Evolutionary conservation across 2,797 vertebrate genomes (phyloP).

Genomic region (Enteromius argenteus): DNA sequence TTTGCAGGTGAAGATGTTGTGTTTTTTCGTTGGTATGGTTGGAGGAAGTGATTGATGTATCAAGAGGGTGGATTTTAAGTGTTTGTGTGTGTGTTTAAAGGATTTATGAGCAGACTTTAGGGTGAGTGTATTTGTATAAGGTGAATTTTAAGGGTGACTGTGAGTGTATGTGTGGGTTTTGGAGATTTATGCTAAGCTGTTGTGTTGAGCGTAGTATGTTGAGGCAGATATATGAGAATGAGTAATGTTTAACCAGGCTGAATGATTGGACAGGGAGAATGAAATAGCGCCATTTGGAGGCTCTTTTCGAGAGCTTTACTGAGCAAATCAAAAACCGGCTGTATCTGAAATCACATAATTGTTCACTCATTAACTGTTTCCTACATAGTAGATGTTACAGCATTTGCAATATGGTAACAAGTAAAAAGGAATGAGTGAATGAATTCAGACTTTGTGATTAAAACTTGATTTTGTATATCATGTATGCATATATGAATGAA

Average conservation of each 20-base stretch:
- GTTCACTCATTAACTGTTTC: not conserved
- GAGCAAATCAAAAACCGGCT: constrained; percentile 3
- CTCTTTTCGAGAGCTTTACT: constrained; percentile 13
- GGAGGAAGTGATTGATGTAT: constrained; percentile 21
- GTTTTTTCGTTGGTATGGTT: not conserved
- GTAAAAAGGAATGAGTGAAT: not conserved
- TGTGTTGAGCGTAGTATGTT: constrained; percentile 52
- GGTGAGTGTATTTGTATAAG: constrained; percentile 28
- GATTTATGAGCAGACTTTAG: constrained; percentile 23
- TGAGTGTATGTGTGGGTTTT: constrained; percentile 35
- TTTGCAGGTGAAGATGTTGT: constrained; percentile 21
- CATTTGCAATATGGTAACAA: not conserved
- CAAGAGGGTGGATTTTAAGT: constrained; percentile 1
- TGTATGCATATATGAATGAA: not conserved
- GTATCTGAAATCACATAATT: constrained; percentile 48
- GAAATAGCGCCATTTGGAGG: not conserved
- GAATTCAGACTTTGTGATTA: not conserved
- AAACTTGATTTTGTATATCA: not conserved
- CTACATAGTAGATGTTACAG: not conserved
- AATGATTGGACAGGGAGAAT: constrained; percentile 4
- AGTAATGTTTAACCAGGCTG: constrained; percentile 39
- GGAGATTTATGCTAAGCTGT: constrained; percentile 39
- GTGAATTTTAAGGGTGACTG: constrained; percentile 13
- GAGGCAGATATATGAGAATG: constrained; percentile 61
- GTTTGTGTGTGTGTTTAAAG: constrained; percentile 12